Conservation (phyloP, 1,140 invertebrate genomes). For the Rhizoglyphus robini region DNA sequence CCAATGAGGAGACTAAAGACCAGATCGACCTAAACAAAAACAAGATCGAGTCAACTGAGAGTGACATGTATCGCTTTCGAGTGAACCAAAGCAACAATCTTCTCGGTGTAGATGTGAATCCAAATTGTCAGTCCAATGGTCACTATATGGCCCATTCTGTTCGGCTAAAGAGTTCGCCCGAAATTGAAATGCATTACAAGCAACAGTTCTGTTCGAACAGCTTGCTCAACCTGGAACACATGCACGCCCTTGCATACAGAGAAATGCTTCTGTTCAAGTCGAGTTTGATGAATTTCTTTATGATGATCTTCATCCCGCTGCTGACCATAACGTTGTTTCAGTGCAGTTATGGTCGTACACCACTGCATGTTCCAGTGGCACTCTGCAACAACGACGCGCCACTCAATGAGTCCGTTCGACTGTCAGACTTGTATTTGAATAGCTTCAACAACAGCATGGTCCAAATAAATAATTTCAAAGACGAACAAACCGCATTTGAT, state of each 20-base stretch:
- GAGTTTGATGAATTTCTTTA: conserved; percentile 72
- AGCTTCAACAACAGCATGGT: conserved; percentile 9
- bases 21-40: neutral
- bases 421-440: conserved; percentile 7
- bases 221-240: conserved; percentile 18
- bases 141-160: too few relatives aligned
- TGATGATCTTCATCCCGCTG: conserved; percentile 54
- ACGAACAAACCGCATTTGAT: neutral
- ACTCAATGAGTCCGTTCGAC: neutral
- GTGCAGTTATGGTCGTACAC: conserved; percentile 66
- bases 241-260: conserved; percentile 21
- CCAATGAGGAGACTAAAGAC: too few relatives aligned
- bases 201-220: conserved; percentile 9
- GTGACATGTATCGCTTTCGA: too few relatives aligned
- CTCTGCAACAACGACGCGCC: conserved; percentile 44
- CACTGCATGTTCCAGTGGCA: conserved; percentile 61
- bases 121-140: too few relatives aligned
- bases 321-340: conserved; percentile 45
- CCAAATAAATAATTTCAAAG: neutral
- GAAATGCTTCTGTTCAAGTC: conserved; percentile 55
- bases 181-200: too few relatives aligned
- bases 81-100: too few relatives aligned
- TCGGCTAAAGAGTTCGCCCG: too few relatives aligned
- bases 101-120: too few relatives aligned
- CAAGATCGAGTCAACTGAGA: too few relatives aligned